phyloP scores from a whole-genome alignment of 2,113 vertebrate species.

The Pseudorhombus dupliciocellatus region DNA sequence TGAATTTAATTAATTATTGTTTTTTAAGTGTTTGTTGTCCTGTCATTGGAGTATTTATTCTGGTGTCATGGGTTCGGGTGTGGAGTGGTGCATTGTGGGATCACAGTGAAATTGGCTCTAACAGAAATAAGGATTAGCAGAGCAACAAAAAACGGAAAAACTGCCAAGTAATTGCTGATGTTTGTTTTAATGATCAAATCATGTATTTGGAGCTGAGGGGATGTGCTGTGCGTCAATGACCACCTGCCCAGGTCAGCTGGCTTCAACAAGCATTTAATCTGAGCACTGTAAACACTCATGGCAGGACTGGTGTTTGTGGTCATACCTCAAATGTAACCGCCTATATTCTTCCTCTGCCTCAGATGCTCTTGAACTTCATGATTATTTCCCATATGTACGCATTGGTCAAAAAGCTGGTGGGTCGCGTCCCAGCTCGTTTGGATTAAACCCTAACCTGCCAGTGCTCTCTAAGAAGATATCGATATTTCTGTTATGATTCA shows the following conservation, averaged over 20 bases:
- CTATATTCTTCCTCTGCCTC: not conserved
- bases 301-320: constrained; percentile 7
- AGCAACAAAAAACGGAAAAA: constrained; percentile 49
- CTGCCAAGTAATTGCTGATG: constrained; percentile 56
- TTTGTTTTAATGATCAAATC: constrained; percentile 1
- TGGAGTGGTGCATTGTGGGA: constrained; percentile 54
- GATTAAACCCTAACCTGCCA: constrained; percentile 50
- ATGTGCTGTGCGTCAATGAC: constrained; percentile 20
- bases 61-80: constrained; percentile 69
- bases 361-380: constrained; percentile 21
- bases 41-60: constrained; percentile 75
- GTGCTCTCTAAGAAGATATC: constrained; percentile 62
- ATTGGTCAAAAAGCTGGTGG: too few relatives aligned
- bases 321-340: constrained; percentile 7
- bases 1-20: constrained; percentile 48
- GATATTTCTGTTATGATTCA: constrained; percentile 51
- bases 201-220: constrained; percentile 17
- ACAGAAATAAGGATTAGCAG: constrained; percentile 33
- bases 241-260: constrained; percentile 4
- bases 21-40: constrained; percentile 69
- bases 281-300: constrained; percentile 22
- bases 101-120: constrained; percentile 36
- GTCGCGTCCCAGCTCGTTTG: too few relatives aligned
- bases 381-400: too few relatives aligned
- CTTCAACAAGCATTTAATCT: constrained; percentile 58